phyloP scores from a whole-genome alignment of 2,888 invertebrate genomes.

The Eilema depressum region DNA sequence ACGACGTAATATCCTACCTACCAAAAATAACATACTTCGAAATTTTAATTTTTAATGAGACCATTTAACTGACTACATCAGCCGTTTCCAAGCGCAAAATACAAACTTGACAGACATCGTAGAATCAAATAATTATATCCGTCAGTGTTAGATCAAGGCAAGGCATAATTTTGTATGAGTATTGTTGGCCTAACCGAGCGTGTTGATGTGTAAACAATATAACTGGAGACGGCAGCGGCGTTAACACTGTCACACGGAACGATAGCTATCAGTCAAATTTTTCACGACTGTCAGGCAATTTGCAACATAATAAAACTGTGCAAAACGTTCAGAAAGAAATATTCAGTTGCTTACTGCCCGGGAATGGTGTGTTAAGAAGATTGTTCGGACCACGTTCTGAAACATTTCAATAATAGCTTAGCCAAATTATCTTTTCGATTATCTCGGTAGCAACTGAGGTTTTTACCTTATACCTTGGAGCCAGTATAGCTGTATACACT shows the following conservation, averaged over 20 bases:
- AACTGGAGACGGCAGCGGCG: constrained; percentile 47
- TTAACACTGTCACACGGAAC: constrained; percentile 71
- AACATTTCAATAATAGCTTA: not conserved
- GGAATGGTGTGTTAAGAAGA: not conserved
- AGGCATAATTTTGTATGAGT: constrained; percentile 32
- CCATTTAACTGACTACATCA: not conserved
- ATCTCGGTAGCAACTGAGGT: not conserved
- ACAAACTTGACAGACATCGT: constrained; percentile 35
- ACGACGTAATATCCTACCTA: no score
- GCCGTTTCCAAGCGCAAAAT: constrained; percentile 17
- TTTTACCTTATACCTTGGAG: no score
- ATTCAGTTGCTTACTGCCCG: constrained; percentile 16
- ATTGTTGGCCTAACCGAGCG: constrained; percentile 33
- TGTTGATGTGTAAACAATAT: constrained; percentile 61
- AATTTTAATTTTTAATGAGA: not conserved
- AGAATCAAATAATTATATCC: constrained; percentile 31
- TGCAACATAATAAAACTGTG: constrained; percentile 71
- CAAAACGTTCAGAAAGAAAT: constrained; percentile 30
- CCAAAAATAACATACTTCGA: no score
- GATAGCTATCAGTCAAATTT: constrained; percentile 78
- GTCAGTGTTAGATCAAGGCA: constrained; percentile 53
- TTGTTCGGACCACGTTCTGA: not conserved
- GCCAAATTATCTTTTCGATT: not conserved
- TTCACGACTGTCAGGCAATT: constrained; percentile 78
- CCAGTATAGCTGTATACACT: no score